Evolutionary conservation across 2,113 vertebrate genomes (phyloP).

Genomic region (Haemorhous mexicanus): DNA sequence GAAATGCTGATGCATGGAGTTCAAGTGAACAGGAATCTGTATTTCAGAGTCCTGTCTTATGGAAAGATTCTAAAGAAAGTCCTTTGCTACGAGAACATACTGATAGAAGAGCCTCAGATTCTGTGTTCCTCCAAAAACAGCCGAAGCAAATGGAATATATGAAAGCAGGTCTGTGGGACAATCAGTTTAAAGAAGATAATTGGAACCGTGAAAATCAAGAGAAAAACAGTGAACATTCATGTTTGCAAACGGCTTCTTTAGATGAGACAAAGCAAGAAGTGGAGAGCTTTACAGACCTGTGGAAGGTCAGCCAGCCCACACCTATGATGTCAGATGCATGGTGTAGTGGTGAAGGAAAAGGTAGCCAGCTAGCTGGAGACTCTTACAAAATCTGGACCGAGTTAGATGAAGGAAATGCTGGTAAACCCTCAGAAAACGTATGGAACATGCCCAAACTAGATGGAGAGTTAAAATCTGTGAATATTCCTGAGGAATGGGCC

Average conservation of each 20-base stretch:
- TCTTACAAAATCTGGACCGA: conserved; percentile 57
- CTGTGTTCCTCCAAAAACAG: conserved; percentile 67
- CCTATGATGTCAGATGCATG: conserved; percentile 46
- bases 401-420: conserved; percentile 18
- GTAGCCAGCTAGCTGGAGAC: not conserved
- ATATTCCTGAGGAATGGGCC: conserved; percentile 44
- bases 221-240: not conserved
- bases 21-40: conserved; percentile 74
- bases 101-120: conserved; percentile 72
- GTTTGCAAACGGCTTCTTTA: conserved; percentile 11
- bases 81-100: not conserved
- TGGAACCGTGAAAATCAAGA: conserved; percentile 8
- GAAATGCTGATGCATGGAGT: conserved; percentile 75
- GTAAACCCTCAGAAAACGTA: conserved; percentile 29
- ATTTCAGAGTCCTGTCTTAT: conserved; percentile 74
- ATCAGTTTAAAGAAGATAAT: conserved; percentile 31
- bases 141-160: conserved; percentile 38
- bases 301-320: conserved; percentile 48
- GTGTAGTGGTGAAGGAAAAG: conserved; percentile 23
- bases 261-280: conserved; percentile 52
- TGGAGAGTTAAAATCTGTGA: conserved; percentile 10
- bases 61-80: conserved; percentile 68
- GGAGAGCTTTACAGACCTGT: conserved; percentile 55
- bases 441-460: conserved; percentile 58
- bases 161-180: conserved; percentile 56